Base-by-base conservation (phyloP, 1,140 invertebrate species). In the Colletes gigas region DNA sequence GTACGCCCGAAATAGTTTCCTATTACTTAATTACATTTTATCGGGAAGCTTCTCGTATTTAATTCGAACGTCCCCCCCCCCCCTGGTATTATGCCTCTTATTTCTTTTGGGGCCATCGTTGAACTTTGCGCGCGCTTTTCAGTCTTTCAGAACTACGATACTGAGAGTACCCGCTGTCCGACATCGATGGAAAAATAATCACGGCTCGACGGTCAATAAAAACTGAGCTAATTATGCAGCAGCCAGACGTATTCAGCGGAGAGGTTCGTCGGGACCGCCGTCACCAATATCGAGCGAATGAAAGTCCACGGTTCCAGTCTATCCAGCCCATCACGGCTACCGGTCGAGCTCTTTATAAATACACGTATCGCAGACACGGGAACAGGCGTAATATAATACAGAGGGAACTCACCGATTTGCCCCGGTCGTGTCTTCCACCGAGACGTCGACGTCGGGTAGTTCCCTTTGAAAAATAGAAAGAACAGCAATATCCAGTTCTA, bases 401-500 rank as follows among this genome's bases (percentile, higher is more conserved):
- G 19, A 52, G 3, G 4, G n/a, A 15, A 69, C 14, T 47, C 21
- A 9, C n/a, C 19, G 55, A 47, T 75, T 55, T 76, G n/a, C n/a
- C n/a, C n/a, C n/a, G n/a, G 30, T 41, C 55, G 62, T 65, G 69
- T 70, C 67, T 69, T 17, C 47, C 63, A 62, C 77, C 62, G 69
- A 9, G 50, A 50, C 50, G 8, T 66, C 30, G 76, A 15, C 59
- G 17, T 41, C 47, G 57, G 57, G 72, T 83, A 30, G 30, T 2
- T 62, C 74, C 69, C 78, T 89, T 86, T 88, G 72, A 78, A 81
- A 50, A 85, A 67, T 84, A 81, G 81, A 83, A 86, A 88, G 83
- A 86, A 88, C 74, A 67, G 78, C 78, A 87, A 88, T 85, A 87
- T 88, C 59, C 77, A 59, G 44, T 65, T 57, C 54, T 60, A 44